Percentiles rank a stretch among this genome's conserved stretches.
Evolutionary conservation across 2,888 invertebrate genomes (phyloP).

Genomic region (Imbricaverruca yamaguchii): DNA sequence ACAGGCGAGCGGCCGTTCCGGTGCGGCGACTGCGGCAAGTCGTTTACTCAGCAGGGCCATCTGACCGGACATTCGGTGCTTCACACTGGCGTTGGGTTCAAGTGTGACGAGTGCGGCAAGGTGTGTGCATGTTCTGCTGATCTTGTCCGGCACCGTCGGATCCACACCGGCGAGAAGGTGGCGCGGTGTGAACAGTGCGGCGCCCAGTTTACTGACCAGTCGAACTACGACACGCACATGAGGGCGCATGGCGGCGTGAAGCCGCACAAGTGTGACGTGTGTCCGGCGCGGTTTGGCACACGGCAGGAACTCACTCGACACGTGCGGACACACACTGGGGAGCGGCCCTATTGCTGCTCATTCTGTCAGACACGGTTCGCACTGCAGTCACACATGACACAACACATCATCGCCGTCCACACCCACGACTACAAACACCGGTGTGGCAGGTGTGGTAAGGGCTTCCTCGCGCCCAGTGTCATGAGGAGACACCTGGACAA

Average conservation of each 20-base stretch:
- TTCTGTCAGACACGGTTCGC: too few relatives aligned
- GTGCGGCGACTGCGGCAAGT: not conserved
- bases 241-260: not conserved
- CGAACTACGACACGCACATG: not conserved
- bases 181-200: not conserved
- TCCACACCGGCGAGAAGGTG: not conserved
- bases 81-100: not conserved
- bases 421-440: not conserved
- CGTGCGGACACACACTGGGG: too few relatives aligned
- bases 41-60: not conserved
- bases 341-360: too few relatives aligned
- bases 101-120: not conserved
- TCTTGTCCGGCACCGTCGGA: not conserved
- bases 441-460: not conserved
- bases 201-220: not conserved
- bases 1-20: not conserved
- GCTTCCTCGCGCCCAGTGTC: not conserved
- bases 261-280: not conserved
- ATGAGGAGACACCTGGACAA: not conserved
- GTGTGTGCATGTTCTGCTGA: not conserved
- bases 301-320: not conserved
- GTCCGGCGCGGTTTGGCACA: not conserved
- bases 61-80: not conserved
- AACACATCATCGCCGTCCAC: not conserved
- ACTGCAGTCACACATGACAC: too few relatives aligned